Evolutionary conservation across 2,797 vertebrate genomes (phyloP).

Genomic region (Phylloscopus collybita): DNA sequence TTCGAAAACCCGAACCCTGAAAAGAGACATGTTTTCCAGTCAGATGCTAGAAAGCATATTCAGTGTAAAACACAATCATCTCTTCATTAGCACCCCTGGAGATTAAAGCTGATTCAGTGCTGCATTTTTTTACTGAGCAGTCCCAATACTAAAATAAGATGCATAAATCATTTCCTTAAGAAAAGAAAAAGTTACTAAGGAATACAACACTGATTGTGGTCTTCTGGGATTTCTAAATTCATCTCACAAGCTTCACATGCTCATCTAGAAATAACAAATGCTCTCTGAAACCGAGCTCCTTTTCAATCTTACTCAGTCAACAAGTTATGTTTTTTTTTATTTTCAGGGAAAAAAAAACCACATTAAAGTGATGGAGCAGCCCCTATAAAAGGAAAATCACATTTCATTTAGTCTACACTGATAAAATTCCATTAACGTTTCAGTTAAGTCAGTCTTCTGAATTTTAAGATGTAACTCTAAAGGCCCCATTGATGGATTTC

Average conservation of each 20-base stretch:
- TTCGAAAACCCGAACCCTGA: background rate
- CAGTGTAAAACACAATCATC: background rate
- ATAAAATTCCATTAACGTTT: constrained; percentile 15
- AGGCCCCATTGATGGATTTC: constrained; percentile 23
- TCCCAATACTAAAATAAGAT: background rate
- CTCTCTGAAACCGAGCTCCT: background rate
- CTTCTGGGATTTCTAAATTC: constrained; percentile 6
- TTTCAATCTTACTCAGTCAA: background rate
- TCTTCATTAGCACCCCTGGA: background rate
- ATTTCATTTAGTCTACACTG: constrained; percentile 7
- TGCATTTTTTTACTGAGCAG: background rate
- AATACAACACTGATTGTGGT: background rate
- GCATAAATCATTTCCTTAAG: background rate
- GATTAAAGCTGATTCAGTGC: background rate
- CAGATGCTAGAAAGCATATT: background rate
- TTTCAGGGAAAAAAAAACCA: background rate
- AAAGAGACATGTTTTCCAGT: background rate
- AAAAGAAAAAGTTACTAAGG: background rate
- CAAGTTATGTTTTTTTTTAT: background rate
- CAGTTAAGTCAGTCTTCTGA: background rate
- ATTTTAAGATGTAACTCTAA: constrained; percentile 21
- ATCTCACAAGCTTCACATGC: background rate
- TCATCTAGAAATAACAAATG: background rate
- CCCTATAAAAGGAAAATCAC: background rate
- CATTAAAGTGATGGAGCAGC: constrained; percentile 10